Evolutionary conservation across 2,888 invertebrate species (phyloP).

Genomic region (Eilema sororculum): DNA sequence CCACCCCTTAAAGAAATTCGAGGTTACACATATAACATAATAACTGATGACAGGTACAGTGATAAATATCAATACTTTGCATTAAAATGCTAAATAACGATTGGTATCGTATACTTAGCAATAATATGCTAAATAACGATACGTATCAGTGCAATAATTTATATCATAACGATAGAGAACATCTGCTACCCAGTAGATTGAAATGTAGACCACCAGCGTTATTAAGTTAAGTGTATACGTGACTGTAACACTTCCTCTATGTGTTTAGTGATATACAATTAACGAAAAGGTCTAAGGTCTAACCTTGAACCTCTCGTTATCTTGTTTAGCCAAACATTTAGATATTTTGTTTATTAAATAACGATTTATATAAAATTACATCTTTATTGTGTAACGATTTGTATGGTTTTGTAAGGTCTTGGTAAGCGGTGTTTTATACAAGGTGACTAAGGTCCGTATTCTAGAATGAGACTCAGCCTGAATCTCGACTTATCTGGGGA

Average conservation of each 20-base stretch:
- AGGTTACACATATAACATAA: background rate
- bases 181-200: background rate
- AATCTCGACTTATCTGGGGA: too few relatives aligned
- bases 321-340: background rate
- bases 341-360: slow-evolving; percentile 9
- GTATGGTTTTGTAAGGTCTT: background rate
- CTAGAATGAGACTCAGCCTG: too few relatives aligned
- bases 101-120: background rate
- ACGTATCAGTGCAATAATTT: background rate
- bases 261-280: background rate
- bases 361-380: background rate
- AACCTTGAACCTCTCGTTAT: slow-evolving; percentile 9
- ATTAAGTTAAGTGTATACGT: slow-evolving; percentile 8
- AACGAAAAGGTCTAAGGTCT: background rate
- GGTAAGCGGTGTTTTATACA: too few relatives aligned
- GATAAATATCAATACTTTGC: background rate
- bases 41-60: background rate
- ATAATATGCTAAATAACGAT: background rate
- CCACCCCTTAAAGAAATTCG: background rate
- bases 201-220: background rate
- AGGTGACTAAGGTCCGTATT: too few relatives aligned
- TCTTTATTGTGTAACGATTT: background rate
- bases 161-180: background rate
- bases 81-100: background rate
- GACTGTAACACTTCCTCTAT: background rate